Base-by-base conservation (phyloP, 2,113 vertebrate species). In the Penelope pileata region DNA sequence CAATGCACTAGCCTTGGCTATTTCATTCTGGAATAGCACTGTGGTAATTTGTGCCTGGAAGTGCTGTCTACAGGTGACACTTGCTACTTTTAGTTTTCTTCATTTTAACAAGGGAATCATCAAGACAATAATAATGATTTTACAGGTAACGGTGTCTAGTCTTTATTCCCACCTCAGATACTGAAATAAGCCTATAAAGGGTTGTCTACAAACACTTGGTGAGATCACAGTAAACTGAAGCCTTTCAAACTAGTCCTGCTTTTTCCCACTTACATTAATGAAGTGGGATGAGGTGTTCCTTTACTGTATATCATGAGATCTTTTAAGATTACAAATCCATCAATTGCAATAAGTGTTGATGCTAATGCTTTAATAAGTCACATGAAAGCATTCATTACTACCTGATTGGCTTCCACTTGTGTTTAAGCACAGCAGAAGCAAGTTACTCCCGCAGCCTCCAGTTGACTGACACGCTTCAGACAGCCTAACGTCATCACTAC, bases 1-100 rank as follows among this genome's bases (percentile, higher is more conserved):
- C 67, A 86, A 86, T 27, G 53, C 12, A n/a, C 14, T 82, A 0
- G 0, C 27, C 15, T 48, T n/a, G n/a, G n/a, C n/a, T n/a, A n/a
- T n/a, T n/a, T 86, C 68, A 56, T 67, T 78, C 92, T 63, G 60
- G 67, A 60, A 15, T 32, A 78, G n/a, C 43, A 51, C 16, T 21
- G 26, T 38, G 27, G 91, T 21, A 68, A 53, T 88, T 70, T 72
- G 13, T 60, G 36, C 24, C 56, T 79, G 30, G 15, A 90, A 93
- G 51, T 59, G 7, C 47, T 82, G 47, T 43, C 53, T 68, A 34
- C 7, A 81, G 63, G 30, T 72, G 32, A 42, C 53, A 67, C 6
- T 80, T 34, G 43, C 74, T 59, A 56, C 59, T 10, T 4, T 24
- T n/a, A n/a, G n/a, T n/a, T n/a, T n/a, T n/a, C n/a, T n/a, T n/a